phyloP scores from a whole-genome alignment of 2,888 invertebrate species.

The Archaeoteleia sp. region DNA sequence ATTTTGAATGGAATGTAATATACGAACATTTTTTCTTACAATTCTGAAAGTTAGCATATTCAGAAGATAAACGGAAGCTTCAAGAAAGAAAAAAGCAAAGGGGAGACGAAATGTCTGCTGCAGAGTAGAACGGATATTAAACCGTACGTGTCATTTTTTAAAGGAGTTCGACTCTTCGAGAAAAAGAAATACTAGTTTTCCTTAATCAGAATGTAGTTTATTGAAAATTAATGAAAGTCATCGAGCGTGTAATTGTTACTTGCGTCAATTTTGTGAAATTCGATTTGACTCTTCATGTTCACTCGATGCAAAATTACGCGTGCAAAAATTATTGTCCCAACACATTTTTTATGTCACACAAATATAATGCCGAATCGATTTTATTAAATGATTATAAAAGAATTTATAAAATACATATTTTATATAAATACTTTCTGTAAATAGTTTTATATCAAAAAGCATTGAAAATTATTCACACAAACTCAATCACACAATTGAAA shows the following conservation, averaged over 20 bases:
- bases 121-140: slow-evolving; percentile 33
- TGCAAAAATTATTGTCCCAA: not conserved
- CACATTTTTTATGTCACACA: no score
- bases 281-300: not conserved
- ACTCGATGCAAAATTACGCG: not conserved
- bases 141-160: slow-evolving; percentile 31
- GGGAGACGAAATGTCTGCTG: slow-evolving; percentile 20
- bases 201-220: slow-evolving; percentile 23
- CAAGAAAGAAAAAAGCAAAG: slow-evolving; percentile 10
- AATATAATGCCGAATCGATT: no score
- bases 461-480: no score
- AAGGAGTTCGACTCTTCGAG: slow-evolving; percentile 5
- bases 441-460: no score
- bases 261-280: not conserved
- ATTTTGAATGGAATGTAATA: no score
- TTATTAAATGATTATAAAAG: not conserved
- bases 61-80: not conserved
- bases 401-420: not conserved
- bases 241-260: slow-evolving; percentile 4
- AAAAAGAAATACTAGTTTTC: slow-evolving; percentile 17
- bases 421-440: no score
- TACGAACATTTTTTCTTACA: slow-evolving; percentile 24
- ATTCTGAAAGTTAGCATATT: slow-evolving; percentile 19
- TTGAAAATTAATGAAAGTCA: slow-evolving; percentile 10
- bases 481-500: no score